These are phyloP conservation scores for Pentalonia nigronervosa DNA, from an alignment of 1,140 invertebrate genomes.

Conservation along the genomic window DNA sequence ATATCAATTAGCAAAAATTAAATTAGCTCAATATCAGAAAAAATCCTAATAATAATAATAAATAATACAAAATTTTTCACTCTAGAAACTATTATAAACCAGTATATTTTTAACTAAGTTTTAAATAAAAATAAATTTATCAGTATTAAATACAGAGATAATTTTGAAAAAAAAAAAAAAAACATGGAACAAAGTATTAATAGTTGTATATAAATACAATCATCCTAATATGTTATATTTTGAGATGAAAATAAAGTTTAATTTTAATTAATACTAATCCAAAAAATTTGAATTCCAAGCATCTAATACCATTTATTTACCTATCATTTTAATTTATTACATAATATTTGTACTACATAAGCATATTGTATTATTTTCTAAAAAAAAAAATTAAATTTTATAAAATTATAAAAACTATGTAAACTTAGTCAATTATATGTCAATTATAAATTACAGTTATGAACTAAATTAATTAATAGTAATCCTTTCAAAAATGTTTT, in stretches of 20 bases:
- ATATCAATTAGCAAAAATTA: background rate
- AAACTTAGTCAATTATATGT: no score
- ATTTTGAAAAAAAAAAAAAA: no score
- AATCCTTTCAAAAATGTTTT: no score
- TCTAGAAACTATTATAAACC: background rate
- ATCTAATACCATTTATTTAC: background rate
- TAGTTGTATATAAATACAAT: background rate
- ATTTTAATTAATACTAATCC: background rate
- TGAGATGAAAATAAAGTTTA: background rate
- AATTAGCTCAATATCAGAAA: background rate
- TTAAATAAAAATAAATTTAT: no score
- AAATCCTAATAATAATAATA: background rate
- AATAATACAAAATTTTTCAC: background rate
- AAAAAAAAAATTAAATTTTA: background rate
- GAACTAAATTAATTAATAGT: background rate
- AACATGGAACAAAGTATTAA: background rate
- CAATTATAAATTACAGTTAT: background rate
- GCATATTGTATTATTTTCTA: background rate
- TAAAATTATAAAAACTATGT: background rate
- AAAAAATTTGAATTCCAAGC: background rate
- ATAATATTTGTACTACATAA: no score
- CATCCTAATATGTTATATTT: background rate
- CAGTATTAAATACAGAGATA: no score
- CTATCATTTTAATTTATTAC: no score
- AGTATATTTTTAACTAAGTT: no score